These are phyloP conservation scores for Lamprotornis superbus DNA, from an alignment of 2,113 vertebrate genomes.

Conservation along the genomic window DNA sequence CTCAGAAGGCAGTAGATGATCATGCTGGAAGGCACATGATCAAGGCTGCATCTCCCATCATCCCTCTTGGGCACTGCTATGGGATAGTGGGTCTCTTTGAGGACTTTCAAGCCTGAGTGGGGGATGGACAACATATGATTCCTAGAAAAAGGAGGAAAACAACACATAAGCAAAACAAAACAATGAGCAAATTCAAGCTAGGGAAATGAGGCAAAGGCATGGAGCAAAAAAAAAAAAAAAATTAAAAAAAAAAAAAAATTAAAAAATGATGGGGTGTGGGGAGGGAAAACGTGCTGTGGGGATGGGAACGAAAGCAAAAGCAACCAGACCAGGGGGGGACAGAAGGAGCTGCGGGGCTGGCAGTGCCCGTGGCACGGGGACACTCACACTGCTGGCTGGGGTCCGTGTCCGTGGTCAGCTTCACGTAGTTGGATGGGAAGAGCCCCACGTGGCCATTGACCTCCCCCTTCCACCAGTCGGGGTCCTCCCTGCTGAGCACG, in stretches of 20 bases:
- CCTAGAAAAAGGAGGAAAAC: conserved; percentile 99
- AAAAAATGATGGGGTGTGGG: too few relatives aligned
- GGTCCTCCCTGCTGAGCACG: conserved; percentile 95
- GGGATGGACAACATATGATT: conserved; percentile 99
- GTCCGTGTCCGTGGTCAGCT: conserved; percentile 95
- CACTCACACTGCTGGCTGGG: conserved; percentile 99
- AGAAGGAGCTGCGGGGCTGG: too few relatives aligned
- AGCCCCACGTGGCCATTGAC: conserved; percentile 92
- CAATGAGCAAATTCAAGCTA: conserved; percentile 88
- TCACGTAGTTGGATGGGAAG: conserved; percentile 98
- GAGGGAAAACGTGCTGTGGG: conserved; percentile 74
- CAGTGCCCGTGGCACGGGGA: too few relatives aligned
- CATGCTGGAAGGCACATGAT: conserved; percentile 93
- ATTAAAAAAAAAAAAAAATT: too few relatives aligned
- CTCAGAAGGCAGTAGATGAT: conserved; percentile 91
- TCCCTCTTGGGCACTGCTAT: conserved; percentile 93
- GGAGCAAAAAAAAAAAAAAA: conserved; percentile 41
- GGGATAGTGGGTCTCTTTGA: conserved; percentile 99
- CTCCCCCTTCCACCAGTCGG: conserved; percentile 99
- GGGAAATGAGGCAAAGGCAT: conserved; percentile 74
- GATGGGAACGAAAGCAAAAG: conserved; percentile 59
- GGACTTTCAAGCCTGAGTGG: conserved; percentile 99
- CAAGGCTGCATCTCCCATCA: conserved; percentile 94
- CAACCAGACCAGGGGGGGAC: background rate
- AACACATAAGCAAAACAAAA: conserved; percentile 99